phyloP scores from a whole-genome alignment of 2,888 invertebrate genomes.

The Drosophila longiperda region DNA sequence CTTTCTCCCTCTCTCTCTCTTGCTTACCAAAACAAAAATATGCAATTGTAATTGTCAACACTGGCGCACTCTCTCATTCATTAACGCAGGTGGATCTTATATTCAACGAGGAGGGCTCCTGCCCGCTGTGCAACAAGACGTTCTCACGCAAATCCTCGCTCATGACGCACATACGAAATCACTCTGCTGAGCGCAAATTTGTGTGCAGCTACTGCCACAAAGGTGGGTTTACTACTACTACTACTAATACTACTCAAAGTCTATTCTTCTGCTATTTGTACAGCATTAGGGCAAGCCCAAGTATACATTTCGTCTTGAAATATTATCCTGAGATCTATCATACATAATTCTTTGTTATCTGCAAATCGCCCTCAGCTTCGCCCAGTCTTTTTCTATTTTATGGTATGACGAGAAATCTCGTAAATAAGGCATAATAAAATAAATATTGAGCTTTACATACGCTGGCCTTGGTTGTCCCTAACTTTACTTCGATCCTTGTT shows the following conservation, averaged over 20 bases:
- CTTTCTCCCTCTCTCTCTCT: not conserved
- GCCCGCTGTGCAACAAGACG: constrained; percentile 85
- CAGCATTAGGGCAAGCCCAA: not conserved
- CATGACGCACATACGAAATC: constrained; percentile 85
- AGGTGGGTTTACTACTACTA: constrained; percentile 71
- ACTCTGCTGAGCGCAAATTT: constrained; percentile 85
- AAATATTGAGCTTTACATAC: not conserved
- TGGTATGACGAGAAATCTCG: not conserved
- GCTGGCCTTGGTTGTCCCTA: not conserved
- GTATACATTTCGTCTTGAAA: not conserved
- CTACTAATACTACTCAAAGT: not conserved
- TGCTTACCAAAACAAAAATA: constrained; percentile 1
- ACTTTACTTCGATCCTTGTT: not conserved
- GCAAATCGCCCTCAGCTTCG: not conserved
- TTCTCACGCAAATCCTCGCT: constrained; percentile 85
- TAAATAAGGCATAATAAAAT: not conserved
- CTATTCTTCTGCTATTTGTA: not conserved
- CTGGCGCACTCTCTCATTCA: constrained; percentile 29
- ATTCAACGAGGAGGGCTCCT: constrained; percentile 85
- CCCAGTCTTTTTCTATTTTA: not conserved
- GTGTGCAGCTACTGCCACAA: constrained; percentile 85
- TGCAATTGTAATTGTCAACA: constrained; percentile 31
- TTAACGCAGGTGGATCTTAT: constrained; percentile 83
- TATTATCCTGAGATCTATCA: not conserved
- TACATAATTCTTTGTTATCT: not conserved